phyloP scores from a whole-genome alignment of 1,140 invertebrate species.

The Dendrolimus kikuchii region DNA sequence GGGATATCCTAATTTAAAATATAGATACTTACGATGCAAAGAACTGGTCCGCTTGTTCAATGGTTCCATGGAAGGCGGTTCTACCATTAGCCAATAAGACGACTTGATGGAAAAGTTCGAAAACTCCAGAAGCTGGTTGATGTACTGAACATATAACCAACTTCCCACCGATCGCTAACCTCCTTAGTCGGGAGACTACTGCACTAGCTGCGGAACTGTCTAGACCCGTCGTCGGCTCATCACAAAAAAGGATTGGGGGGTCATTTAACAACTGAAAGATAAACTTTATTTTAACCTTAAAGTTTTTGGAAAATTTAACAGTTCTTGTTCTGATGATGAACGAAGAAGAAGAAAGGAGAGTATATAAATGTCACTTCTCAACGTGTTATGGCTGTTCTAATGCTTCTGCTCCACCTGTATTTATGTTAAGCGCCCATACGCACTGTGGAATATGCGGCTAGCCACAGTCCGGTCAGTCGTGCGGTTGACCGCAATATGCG shows the following conservation, averaged over 20 bases:
- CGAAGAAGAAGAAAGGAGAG: no score
- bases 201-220: conserved; percentile 86
- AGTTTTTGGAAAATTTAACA: no score
- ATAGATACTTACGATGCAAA: conserved; percentile 75
- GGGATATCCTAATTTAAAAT: not conserved
- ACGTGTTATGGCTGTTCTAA: no score
- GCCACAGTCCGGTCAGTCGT: no score
- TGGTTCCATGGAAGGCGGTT: conserved; percentile 86
- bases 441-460: no score
- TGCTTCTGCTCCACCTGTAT: no score
- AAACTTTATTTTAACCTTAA: not conserved
- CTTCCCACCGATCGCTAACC: conserved; percentile 78
- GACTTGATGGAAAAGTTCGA: conserved; percentile 86
- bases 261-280: conserved; percentile 78
- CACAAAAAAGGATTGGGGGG: conserved; percentile 84
- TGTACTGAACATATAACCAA: conserved; percentile 90
- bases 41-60: conserved; percentile 74
- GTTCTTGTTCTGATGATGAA: no score
- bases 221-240: conserved; percentile 88
- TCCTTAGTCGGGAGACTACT: conserved; percentile 80
- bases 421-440: no score
- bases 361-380: no score
- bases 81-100: conserved; percentile 84
- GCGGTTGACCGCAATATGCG: no score
- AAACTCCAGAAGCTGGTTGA: conserved; percentile 89